Evolutionary conservation across 2,888 invertebrate genomes (phyloP), one percentile per base, ranked within the genome.

Genomic region (Portevinia maculata): DNA sequence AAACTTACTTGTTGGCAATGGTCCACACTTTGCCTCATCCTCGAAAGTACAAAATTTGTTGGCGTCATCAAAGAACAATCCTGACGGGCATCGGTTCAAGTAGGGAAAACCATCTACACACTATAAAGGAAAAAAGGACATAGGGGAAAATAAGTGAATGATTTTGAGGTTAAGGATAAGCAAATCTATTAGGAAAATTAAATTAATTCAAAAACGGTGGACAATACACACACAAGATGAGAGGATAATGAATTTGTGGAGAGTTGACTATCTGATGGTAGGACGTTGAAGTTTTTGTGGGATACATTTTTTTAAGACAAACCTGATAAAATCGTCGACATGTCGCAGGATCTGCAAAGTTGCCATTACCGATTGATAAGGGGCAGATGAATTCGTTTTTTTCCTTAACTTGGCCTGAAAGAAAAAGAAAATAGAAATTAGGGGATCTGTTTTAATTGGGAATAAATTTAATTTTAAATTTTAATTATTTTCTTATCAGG

Each of bases 41-140:
- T 96, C 96, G 90, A 97, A 97, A 1, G 97, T 98, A 90, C 97
- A 98, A 88, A 93, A 96, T 91, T 97, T 97, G 91, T 94, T 95
- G 87, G 96, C 93, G 88, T 97, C 97, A 89, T 98, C 97, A 89
- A 97, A 98, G 90, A 95, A 96, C 57, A 98, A 92, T 70, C 96
- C 96, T 1, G 97, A 96, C 9, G 97, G 98, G 90, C 97, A 98
- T 88, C 96, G 93, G 90, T 96, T 97, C 87, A 95, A 87, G 89
- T 97, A 97, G 1, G 97, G 96, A 88, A 93, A 96, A 76, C 96
- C 96, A 91, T 97, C 97, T 64, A 97, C 97, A 90, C 97, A 98
- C 96, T 97, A 91, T 15, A 85, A 71, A 8, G 41, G 19, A 50
- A 34, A 41, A 34, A 15, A 13, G 5, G 28, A 24, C 21, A 28